Base-by-base conservation (phyloP, 2,888 invertebrate species). In the Bunonema sp. region DNA sequence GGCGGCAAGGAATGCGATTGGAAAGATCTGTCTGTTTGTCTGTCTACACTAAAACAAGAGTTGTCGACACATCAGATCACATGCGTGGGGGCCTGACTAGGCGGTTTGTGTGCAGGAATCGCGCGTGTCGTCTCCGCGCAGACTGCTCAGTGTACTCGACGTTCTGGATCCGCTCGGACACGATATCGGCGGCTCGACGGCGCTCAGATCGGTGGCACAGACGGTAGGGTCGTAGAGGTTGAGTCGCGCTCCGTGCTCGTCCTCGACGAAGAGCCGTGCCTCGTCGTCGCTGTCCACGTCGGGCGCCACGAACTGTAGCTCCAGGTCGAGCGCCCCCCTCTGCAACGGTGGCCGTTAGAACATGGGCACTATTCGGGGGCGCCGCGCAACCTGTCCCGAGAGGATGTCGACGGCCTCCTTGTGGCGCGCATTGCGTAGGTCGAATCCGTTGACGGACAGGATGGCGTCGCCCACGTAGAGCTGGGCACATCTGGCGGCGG, bases 401-500 rank as follows among this genome's bases (percentile, higher is more conserved):
- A 84, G 71, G 43, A 82, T 78, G 51, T 79, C 77, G 4, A 84
- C 84, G 4, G 84, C 84, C 61, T 84, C 82, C 49, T 79, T 77
- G 70, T 84, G 84, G 60, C 80, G 81, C 28, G 79, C 79, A 71
- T 80, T 79, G 40, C 80, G 76, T 56, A 84, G 76, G 69, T 82
- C 82, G 37, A 79, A 75, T 43, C 80, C 80, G 69, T 84, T 83
- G 46, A 83, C 83, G 50, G 79, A 78, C 24, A 84, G 74, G 54
- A 84, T 82, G 21, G 84, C 82, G 71, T 84, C 84, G 1, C 84
- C 84, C 18, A 84, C 81, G 70, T 78, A 82, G 29, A 84, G 72
- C 45, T 78, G 38, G 4, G 78, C 78, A 43, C 79, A 80, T 49
- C 80, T 71, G 46, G 81, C 80, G 32, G 83, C 83, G 41, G 83